Evolutionary conservation across 2,888 invertebrate species (phyloP).

Genomic region (Acronicta psi): DNA sequence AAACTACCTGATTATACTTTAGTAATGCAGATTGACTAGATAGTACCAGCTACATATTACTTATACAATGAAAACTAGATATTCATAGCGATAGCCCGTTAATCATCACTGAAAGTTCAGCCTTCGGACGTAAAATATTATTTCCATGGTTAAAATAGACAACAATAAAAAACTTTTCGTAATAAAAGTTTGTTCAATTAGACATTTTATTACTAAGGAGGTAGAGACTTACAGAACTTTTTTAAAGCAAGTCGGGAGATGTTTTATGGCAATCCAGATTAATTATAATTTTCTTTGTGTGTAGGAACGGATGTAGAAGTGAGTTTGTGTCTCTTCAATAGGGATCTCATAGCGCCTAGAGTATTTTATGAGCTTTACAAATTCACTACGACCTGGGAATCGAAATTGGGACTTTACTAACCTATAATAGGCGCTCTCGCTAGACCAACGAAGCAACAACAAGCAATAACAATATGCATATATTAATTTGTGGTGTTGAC

Average conservation of each 20-base stretch:
- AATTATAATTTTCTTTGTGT: conserved; percentile 12
- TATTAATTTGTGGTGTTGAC: too few relatives aligned
- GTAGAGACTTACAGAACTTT: conserved; percentile 27
- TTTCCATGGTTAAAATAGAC: conserved; percentile 21
- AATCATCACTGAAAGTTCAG: conserved; percentile 1
- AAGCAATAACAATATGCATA: too few relatives aligned
- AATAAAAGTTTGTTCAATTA: conserved; percentile 42
- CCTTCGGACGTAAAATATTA: not conserved
- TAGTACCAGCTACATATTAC: too few relatives aligned
- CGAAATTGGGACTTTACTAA: too few relatives aligned
- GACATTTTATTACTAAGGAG: conserved; percentile 32
- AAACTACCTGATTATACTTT: too few relatives aligned
- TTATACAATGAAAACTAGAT: too few relatives aligned
- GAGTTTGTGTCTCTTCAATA: not conserved
- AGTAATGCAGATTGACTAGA: too few relatives aligned
- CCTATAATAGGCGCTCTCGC: too few relatives aligned
- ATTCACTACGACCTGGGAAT: too few relatives aligned
- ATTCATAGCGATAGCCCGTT: not conserved
- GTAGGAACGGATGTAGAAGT: not conserved
- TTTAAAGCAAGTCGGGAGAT: conserved; percentile 10
- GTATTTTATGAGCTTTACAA: not conserved
- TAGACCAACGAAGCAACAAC: too few relatives aligned
- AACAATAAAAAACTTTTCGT: conserved; percentile 40
- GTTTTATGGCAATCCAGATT: conserved; percentile 19
- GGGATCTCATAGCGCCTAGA: not conserved